Evolutionary conservation across 2,888 invertebrate genomes (phyloP), one percentile per base, ranked within the genome.

Genomic region (Calameuta idolon): DNA sequence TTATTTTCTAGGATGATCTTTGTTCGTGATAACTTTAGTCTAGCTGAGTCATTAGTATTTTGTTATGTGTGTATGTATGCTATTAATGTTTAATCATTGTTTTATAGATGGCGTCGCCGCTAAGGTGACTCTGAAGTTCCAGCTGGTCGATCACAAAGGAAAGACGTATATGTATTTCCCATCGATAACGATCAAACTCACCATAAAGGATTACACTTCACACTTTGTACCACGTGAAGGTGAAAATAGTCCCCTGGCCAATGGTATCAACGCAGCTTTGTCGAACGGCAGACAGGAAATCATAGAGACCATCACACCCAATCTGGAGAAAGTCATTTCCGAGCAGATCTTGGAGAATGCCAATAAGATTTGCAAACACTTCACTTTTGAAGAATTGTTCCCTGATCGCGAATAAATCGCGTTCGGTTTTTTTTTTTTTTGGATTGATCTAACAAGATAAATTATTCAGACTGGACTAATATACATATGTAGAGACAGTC

Each of bases 301-400:
- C 35, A 81, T 92, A 34, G 84, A 83, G 5, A 85, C 86, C 9
- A 85, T 90, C 15, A 87, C 79, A 31, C 92, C 92, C 0, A 86
- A 87, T 23, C 69, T 92, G 1, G 92, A 92, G 77, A 87, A 83
- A 76, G 83, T 86, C 0, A 85, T 92, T 31, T 88, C 90, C 4
- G 79, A 87, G 40, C 83, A 81, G 73, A 78, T 90, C n/a, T 82
- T 92, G 12, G 69, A 81, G 0, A 69, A 89, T 23, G 69, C 87
- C 11, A 92, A 92, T 80, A 84, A 84, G 68, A 86, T 92, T 23
- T 84, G 87, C 79, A 87, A 87, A 78, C 86, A 87, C 74, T 90
- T 91, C 74, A 84, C 88, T 1, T 90, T 83, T 76, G 89, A 91
- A 0, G 91, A 92, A 78, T 83, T 92, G 3, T 89, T 91, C 73